phyloP scores from a whole-genome alignment of 2,797 vertebrate genomes.

The Euthynnus affinis region DNA sequence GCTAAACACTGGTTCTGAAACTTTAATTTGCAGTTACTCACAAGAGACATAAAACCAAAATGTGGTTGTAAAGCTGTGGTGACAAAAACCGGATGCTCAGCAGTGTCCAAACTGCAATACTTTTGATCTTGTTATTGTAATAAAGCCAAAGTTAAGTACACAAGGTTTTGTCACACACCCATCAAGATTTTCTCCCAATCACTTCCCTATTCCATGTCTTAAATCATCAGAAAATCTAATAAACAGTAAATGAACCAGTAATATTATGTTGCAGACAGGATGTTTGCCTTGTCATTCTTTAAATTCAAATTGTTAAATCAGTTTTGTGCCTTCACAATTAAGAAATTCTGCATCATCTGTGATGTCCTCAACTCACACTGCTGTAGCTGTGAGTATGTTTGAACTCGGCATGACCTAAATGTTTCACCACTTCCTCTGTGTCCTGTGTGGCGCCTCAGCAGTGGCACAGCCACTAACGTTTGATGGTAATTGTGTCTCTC shows the following conservation, averaged over 20 bases:
- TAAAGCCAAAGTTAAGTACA: background rate
- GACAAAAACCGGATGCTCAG: background rate
- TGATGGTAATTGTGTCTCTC: slow-evolving; percentile 68
- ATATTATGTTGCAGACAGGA: slow-evolving; percentile 14
- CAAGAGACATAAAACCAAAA: background rate
- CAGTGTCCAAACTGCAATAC: background rate
- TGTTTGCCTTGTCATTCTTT: slow-evolving; percentile 22
- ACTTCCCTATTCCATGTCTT: background rate
- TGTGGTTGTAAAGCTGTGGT: background rate
- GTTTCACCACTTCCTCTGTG: slow-evolving; percentile 64
- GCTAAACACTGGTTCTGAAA: background rate
- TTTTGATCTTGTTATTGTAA: background rate
- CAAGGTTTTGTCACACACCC: slow-evolving; percentile 7
- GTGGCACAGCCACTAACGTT: slow-evolving; percentile 41
- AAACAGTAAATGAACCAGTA: slow-evolving; percentile 1
- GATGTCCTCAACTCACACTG: slow-evolving; percentile 35
- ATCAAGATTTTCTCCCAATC: background rate
- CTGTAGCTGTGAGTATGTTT: slow-evolving; percentile 41
- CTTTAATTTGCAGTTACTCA: background rate
- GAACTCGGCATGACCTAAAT: slow-evolving; percentile 66
- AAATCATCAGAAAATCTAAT: background rate
- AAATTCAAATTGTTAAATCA: slow-evolving; percentile 18
- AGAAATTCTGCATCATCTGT: slow-evolving; percentile 6
- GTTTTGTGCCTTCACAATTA: slow-evolving; percentile 12
- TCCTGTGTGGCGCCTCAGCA: slow-evolving; percentile 55